Evolutionary conservation across 2,888 invertebrate species (phyloP).

Genomic region (Zaprionus obscuricornis): DNA sequence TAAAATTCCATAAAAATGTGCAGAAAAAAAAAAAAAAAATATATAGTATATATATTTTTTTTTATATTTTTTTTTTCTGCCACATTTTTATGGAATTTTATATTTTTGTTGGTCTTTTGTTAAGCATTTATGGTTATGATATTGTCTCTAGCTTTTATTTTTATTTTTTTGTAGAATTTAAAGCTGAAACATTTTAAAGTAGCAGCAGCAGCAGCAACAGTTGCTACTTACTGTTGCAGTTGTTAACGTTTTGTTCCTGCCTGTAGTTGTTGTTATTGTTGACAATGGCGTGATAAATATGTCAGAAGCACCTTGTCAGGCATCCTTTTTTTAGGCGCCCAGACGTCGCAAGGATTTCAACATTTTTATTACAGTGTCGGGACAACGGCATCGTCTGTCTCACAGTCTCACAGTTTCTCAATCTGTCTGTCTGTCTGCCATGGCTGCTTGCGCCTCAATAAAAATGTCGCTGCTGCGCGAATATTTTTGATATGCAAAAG

Average conservation of each 20-base stretch:
- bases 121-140: not conserved
- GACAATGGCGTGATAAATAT: conserved; percentile 62
- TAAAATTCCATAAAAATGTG: too few species aligned
- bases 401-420: conserved; percentile 14
- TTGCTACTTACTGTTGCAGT: conserved; percentile 24
- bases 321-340: conserved; percentile 27
- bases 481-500: conserved; percentile 56
- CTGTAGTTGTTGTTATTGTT: conserved; percentile 20
- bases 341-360: conserved; percentile 50
- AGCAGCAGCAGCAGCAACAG: conserved; percentile 42
- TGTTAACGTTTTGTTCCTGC: conserved; percentile 7
- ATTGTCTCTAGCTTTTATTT: not conserved
- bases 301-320: conserved; percentile 56
- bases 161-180: not conserved
- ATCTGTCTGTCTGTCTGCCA: conserved; percentile 8
- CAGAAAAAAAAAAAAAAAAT: too few species aligned
- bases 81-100: too few species aligned
- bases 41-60: too few species aligned
- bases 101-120: conserved; percentile 3
- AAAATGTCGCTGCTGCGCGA: conserved; percentile 47
- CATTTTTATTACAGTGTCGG: conserved; percentile 64
- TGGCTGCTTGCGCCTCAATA: conserved; percentile 27
- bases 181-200: conserved; percentile 5
- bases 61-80: too few species aligned
- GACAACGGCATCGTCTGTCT: conserved; percentile 8